Evolutionary conservation across 2,113 vertebrate genomes (phyloP).

Genomic region (Apistogramma diplotaenia): DNA sequence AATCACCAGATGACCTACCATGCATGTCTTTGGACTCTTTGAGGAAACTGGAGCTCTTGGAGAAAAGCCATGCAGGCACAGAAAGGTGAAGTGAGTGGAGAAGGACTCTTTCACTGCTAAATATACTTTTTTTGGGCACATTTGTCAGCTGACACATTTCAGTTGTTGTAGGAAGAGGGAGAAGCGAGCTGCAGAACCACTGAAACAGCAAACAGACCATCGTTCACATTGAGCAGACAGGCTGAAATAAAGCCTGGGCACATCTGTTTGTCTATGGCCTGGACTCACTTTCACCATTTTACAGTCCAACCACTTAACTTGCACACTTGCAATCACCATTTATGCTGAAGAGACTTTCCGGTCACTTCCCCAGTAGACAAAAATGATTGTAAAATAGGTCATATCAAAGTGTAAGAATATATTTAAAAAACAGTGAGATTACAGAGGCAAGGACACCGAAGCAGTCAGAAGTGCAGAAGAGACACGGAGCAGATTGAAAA

Average conservation of each 20-base stretch:
- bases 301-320: not conserved
- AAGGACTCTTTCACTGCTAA: not conserved
- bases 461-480: not conserved
- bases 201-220: not conserved
- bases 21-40: not conserved
- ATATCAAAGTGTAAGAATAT: not conserved
- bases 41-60: not conserved
- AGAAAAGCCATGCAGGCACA: not conserved
- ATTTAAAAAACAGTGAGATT: not conserved
- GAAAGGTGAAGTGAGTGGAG: not conserved
- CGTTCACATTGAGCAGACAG: not conserved
- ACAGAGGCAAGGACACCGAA: not conserved
- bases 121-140: not conserved
- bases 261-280: not conserved
- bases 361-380: not conserved
- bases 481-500: not conserved
- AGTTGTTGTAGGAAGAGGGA: not conserved
- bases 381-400: conserved; percentile 20
- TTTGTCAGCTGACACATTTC: not conserved
- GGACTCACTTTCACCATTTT: not conserved
- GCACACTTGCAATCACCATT: not conserved
- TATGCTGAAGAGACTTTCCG: not conserved
- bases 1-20: not conserved
- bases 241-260: not conserved
- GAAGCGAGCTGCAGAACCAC: not conserved